Evolutionary conservation across 2,888 invertebrate species (phyloP).

Genomic region (Oscheius onirici): DNA sequence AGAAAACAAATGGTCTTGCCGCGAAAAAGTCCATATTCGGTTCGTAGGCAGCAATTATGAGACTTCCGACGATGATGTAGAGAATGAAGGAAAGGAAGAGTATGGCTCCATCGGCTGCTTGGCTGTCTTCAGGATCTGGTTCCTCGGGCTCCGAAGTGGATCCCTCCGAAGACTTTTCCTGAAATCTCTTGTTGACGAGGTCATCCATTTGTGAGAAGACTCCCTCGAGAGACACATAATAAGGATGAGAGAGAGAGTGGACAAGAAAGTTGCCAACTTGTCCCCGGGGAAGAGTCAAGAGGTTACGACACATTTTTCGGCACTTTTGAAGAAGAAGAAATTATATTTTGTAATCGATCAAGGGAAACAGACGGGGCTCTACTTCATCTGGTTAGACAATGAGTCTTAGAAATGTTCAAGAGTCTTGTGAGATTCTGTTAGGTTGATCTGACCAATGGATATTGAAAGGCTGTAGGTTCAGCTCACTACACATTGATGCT

Average conservation of each 20-base stretch:
- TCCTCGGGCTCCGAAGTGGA: neutral
- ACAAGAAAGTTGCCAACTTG: conserved; percentile 6
- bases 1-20: conserved; percentile 22
- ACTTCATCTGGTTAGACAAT: too few species aligned
- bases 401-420: neutral
- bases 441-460: too few species aligned
- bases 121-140: conserved; percentile 15
- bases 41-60: conserved; percentile 65
- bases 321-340: too few species aligned
- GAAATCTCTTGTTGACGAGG: conserved; percentile 2
- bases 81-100: conserved; percentile 65
- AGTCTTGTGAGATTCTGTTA: too few species aligned
- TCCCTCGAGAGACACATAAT: conserved; percentile 8
- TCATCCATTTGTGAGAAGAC: conserved; percentile 3
- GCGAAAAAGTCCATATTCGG: conserved; percentile 66
- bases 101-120: conserved; percentile 49
- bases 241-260: neutral
- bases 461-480: too few species aligned
- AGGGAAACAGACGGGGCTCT: too few species aligned
- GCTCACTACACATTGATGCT: too few species aligned
- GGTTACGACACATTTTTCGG: neutral
- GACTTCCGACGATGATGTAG: conserved; percentile 62
- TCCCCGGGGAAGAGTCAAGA: conserved; percentile 1
- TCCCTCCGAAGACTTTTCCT: conserved; percentile 16
- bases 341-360: too few species aligned